These are phyloP conservation scores for Sialis lutaria DNA, from an alignment of 2,888 invertebrate genomes.

Conservation along the genomic window DNA sequence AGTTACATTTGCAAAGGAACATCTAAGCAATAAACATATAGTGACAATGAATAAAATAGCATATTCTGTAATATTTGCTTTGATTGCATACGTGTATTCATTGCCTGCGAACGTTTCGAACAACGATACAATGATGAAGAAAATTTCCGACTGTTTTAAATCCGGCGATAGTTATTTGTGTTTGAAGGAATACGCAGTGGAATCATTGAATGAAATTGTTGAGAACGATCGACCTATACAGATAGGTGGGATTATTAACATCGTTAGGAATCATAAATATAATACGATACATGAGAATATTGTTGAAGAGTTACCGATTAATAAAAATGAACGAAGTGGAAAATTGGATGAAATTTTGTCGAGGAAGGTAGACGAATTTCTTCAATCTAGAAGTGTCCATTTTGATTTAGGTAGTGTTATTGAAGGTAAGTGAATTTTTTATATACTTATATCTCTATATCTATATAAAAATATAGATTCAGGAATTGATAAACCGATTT, in stretches of 20 bases:
- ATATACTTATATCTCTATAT: no score
- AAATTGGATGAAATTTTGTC: constrained; percentile 24
- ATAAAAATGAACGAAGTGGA: constrained; percentile 30
- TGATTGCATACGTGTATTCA: background rate
- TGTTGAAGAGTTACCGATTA: constrained; percentile 31
- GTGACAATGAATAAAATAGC: no score
- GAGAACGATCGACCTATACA: constrained; percentile 20
- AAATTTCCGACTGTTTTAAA: constrained; percentile 20
- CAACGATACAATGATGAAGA: constrained; percentile 4
- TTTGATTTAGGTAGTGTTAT: constrained; percentile 21
- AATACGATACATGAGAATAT: constrained; percentile 6
- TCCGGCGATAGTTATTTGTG: constrained; percentile 22
- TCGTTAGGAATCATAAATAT: constrained; percentile 22
- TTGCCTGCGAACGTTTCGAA: background rate
- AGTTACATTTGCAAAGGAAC: no score
- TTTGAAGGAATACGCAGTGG: constrained; percentile 24
- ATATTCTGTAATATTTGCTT: no score
- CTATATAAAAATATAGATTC: no score
- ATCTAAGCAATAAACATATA: no score
- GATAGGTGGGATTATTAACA: constrained; percentile 19
- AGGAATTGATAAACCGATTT: no score
- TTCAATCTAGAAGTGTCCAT: constrained; percentile 25
- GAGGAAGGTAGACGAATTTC: constrained; percentile 24
- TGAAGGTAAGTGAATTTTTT: constrained; percentile 8
- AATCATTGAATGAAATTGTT: constrained; percentile 25